Percentiles rank a stretch among this genome's conserved stretches.
These are phyloP conservation scores for Eumacrocentrus americanus DNA, from an alignment of 2,888 invertebrate species.

Conservation along the genomic window DNA sequence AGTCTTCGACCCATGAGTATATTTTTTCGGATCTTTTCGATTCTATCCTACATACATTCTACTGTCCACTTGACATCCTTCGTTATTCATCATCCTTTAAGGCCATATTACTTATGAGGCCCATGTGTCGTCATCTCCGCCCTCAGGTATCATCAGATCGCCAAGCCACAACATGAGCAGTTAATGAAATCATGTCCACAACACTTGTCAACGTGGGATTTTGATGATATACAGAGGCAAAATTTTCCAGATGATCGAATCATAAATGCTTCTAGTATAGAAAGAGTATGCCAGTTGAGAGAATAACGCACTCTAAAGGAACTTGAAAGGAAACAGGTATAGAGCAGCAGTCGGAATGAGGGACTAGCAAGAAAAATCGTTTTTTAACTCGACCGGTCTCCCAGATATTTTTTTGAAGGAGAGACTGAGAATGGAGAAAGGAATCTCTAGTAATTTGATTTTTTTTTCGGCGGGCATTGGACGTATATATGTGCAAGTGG, in stretches of 20 bases:
- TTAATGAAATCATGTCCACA: slow-evolving; percentile 55
- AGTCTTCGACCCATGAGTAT: neutral
- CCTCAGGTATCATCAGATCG: no score
- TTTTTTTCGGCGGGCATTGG: no score
- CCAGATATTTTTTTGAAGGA: slow-evolving; percentile 2
- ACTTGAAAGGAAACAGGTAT: slow-evolving; percentile 42
- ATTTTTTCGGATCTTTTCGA: neutral
- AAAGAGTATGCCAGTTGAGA: neutral
- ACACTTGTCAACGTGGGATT: slow-evolving; percentile 57
- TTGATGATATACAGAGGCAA: slow-evolving; percentile 14
- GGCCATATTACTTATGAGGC: neutral
- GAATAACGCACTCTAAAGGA: neutral
- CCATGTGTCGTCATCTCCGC: slow-evolving; percentile 16
- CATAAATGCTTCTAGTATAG: slow-evolving; percentile 4
- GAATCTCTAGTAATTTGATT: no score
- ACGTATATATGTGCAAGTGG: no score
- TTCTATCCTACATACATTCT: neutral
- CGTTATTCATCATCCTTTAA: neutral
- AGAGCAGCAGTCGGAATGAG: slow-evolving; percentile 30
- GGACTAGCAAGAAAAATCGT: slow-evolving; percentile 48
- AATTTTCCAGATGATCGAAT: slow-evolving; percentile 53
- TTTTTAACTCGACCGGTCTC: slow-evolving; percentile 48
- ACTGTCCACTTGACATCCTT: neutral
- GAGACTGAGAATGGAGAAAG: no score
- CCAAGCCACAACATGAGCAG: no score